These are phyloP conservation scores for Neoarius graeffei DNA, from an alignment of 2,113 vertebrate genomes.

Conservation along the genomic window DNA sequence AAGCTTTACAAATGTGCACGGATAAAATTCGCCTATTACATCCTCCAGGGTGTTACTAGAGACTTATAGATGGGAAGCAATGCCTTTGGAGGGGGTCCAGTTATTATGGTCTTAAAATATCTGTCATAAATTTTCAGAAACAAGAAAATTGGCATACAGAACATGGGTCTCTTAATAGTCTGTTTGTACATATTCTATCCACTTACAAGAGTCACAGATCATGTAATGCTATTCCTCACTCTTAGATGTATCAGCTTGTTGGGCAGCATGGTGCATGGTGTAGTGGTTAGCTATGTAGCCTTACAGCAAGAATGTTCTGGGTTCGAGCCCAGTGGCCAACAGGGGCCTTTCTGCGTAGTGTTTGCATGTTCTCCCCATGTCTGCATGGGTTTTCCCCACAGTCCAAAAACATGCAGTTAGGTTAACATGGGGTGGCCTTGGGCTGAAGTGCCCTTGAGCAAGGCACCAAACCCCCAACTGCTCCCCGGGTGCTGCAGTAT, in stretches of 20 bases:
- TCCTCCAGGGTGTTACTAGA: not conserved
- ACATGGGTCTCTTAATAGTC: not conserved
- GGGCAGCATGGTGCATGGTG: too few relatives aligned
- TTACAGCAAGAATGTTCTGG: too few relatives aligned
- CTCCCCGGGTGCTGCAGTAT: too few relatives aligned
- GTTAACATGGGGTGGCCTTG: too few relatives aligned
- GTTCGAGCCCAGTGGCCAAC: too few relatives aligned
- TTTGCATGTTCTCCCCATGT: too few relatives aligned
- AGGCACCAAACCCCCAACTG: too few relatives aligned
- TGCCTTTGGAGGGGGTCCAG: not conserved
- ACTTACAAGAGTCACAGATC: not conserved
- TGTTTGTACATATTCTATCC: not conserved
- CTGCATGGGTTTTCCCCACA: too few relatives aligned
- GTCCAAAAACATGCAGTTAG: too few relatives aligned
- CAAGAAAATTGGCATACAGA: not conserved
- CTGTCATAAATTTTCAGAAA: not conserved
- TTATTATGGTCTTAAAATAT: not conserved
- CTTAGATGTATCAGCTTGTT: not conserved
- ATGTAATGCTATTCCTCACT: not conserved
- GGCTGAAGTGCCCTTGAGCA: too few relatives aligned
- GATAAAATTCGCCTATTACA: not conserved
- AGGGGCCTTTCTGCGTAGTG: too few relatives aligned
- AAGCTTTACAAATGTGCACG: not conserved
- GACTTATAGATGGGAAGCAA: not conserved
- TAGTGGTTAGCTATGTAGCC: too few relatives aligned